These are phyloP conservation scores for Alauda arvensis DNA, from an alignment of 2,797 vertebrate species.

Conservation along the genomic window DNA sequence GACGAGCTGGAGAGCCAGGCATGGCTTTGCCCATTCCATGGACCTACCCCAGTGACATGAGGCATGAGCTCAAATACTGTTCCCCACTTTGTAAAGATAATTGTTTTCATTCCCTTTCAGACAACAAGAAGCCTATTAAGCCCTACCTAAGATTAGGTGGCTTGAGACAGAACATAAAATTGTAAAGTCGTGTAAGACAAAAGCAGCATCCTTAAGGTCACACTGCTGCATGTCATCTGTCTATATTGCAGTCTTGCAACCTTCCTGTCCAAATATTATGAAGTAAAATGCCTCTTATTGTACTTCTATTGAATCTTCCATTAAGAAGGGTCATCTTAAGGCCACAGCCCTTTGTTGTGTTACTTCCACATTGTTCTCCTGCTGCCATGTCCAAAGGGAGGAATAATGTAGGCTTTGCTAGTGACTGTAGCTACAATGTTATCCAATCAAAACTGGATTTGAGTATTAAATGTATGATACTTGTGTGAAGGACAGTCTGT, in stretches of 20 bases:
- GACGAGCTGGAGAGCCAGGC: background rate
- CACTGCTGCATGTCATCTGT: background rate
- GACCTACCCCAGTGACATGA: accelerated
- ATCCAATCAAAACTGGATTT: background rate
- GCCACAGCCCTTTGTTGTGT: background rate
- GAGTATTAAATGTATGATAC: constrained; percentile 21
- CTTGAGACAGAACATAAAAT: background rate
- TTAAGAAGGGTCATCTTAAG: constrained; percentile 20
- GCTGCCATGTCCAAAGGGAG: background rate
- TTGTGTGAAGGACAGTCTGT: constrained; percentile 55
- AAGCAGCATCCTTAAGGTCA: constrained; percentile 22
- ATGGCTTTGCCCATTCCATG: background rate
- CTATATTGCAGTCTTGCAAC: constrained; percentile 5
- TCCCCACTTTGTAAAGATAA: background rate
- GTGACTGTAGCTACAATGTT: background rate
- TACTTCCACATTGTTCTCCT: background rate
- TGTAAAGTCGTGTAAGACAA: constrained; percentile 24
- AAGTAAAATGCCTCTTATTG: constrained; percentile 40
- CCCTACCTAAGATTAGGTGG: background rate
- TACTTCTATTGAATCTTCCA: constrained; percentile 4
- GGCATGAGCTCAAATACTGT: background rate
- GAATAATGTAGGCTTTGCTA: background rate
- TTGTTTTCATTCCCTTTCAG: background rate
- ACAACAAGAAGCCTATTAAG: background rate
- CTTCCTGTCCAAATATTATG: constrained; percentile 42